phyloP scores from a whole-genome alignment of 2,113 vertebrate genomes.

The Labeo rohita region DNA sequence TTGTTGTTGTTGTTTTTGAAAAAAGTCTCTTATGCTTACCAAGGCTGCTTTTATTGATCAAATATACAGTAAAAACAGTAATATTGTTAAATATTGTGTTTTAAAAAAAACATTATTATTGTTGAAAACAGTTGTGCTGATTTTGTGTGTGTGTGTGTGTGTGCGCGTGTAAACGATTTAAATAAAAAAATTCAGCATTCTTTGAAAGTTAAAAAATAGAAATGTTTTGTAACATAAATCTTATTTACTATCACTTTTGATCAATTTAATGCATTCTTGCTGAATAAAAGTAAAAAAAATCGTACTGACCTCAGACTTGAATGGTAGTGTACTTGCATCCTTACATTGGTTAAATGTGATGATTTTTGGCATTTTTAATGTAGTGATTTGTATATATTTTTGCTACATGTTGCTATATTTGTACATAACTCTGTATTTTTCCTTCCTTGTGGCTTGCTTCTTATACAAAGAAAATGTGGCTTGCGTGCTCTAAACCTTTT shows the following conservation, averaged over 20 bases:
- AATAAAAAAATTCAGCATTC: neutral
- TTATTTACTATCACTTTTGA: neutral
- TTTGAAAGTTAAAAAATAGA: neutral
- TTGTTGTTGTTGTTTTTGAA: too few species aligned
- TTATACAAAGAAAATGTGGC: neutral
- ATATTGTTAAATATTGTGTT: neutral
- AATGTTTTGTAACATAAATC: neutral
- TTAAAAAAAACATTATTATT: neutral
- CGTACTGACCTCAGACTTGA: neutral
- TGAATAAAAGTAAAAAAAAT: neutral
- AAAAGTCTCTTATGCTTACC: neutral
- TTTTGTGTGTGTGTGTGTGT: too few species aligned
- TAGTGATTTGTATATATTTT: neutral
- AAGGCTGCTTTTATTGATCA: neutral
- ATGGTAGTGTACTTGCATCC: neutral
- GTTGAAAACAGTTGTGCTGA: too few species aligned
- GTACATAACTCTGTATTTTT: neutral
- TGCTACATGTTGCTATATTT: neutral
- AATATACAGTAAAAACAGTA: neutral
- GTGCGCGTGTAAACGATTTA: too few species aligned
- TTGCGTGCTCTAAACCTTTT: neutral
- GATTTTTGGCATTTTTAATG: neutral
- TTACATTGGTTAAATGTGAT: neutral
- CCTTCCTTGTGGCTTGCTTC: neutral
- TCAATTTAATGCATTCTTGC: neutral